Base-by-base conservation (phyloP, 35 echinoderm and acorn worm species). In the Heliocidaris tuberculata region DNA sequence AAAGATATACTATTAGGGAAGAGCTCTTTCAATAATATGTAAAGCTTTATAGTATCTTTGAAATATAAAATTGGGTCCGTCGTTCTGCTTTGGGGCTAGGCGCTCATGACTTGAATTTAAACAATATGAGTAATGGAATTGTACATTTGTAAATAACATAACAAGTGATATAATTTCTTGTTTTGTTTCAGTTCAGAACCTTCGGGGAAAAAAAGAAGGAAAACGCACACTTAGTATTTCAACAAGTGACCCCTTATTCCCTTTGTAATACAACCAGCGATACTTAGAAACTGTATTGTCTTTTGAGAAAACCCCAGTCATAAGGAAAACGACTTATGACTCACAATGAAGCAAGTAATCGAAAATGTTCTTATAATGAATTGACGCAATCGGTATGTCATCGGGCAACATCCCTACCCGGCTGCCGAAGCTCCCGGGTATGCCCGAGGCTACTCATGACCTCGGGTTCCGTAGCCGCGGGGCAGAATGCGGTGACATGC, bases 401-500 rank as follows among this genome's bases (percentile, higher is more conserved):
- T 32, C 87, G 32, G 12, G 87, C 87, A 89, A 32, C 87, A 89
- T 47, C 87, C 31, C 31, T 89, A 30, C 87, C 87, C 87, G 31
- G 87, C 87, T 89, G 87, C 87, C 87, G 87, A 89, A 47, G 47
- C 87, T 89, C 91, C 91, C 31, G 50, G 47, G 91, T 93, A 48
- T 59, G 91, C 91, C 91, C 30, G 21, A 30, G 49, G 91, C 49
- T 48, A 93, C 3, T 31, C 50, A 59, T 93, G 50, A 93, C 91
- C 91, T 93, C 91, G 48, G 91, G 91, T 93, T 93, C 91, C 91
- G 91, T 31, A 59, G 48, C 91, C 91, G 48, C 87, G 29, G 65
- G 87, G 87, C 87, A 89, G 3, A 78, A 78, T 4, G 65, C 65
- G 65, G 65, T 78, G 65, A 78, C 65, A 78, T n/a, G 65, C 65